Evolutionary conservation across 2,888 invertebrate genomes (phyloP).

Genomic region (Cosmia trapezina): DNA sequence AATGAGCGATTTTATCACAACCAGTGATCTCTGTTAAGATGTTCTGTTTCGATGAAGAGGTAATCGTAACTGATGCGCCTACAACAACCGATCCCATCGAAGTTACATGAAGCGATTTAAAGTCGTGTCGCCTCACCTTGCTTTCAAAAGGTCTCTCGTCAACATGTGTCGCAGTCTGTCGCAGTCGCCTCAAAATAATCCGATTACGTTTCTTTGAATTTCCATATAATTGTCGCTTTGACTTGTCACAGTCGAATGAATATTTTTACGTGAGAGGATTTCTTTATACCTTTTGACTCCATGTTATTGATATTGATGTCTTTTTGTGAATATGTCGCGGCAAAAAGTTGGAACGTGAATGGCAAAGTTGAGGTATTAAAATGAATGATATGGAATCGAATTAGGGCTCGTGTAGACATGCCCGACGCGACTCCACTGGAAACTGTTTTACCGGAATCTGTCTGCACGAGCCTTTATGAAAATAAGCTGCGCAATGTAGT

Average conservation of each 20-base stretch:
- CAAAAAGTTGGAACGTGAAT: slow-evolving; percentile 21
- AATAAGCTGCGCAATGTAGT: background rate
- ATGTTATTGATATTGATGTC: slow-evolving; percentile 52
- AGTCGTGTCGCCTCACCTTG: slow-evolving; percentile 28
- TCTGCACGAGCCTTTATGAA: background rate
- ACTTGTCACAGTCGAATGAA: slow-evolving; percentile 45
- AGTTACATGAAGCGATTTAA: slow-evolving; percentile 16
- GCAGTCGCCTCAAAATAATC: slow-evolving; percentile 61
- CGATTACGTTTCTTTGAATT: slow-evolving; percentile 70
- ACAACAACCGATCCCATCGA: background rate
- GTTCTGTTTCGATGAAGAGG: background rate
- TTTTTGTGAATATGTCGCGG: slow-evolving; percentile 19
- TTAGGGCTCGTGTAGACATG: background rate
- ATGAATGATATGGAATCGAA: slow-evolving; percentile 10
- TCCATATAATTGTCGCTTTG: slow-evolving; percentile 72
- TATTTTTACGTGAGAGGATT: slow-evolving; percentile 54
- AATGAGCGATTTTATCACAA: background rate
- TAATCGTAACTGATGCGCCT: slow-evolving; percentile 18
- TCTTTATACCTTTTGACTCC: slow-evolving; percentile 46
- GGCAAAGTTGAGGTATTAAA: slow-evolving; percentile 15
- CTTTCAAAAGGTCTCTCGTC: slow-evolving; percentile 25
- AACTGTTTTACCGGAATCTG: too few relatives aligned
- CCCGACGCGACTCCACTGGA: too few relatives aligned
- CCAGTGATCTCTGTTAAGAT: background rate
- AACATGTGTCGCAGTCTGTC: slow-evolving; percentile 46